Percentiles rank a stretch among this genome's conserved stretches.
Conservation (phyloP, 2,888 invertebrate genomes). For the Meta bourneti region DNA sequence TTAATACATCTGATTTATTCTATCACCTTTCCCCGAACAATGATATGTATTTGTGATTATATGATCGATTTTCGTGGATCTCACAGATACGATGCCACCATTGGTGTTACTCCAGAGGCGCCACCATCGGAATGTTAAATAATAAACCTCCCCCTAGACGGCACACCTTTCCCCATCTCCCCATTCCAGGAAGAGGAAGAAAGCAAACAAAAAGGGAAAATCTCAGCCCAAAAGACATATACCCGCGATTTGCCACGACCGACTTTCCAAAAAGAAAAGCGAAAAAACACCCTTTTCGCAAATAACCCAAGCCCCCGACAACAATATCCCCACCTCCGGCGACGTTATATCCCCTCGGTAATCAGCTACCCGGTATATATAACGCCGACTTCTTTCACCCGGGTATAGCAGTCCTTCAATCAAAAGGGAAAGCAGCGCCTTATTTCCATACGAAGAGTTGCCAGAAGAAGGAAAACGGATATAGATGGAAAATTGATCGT, state of each 20-base stretch:
- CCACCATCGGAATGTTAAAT: neutral
- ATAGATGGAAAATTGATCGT: conserved; percentile 61
- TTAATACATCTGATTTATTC: no score
- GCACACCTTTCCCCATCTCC: neutral
- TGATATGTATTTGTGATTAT: no score
- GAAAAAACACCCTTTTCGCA: neutral
- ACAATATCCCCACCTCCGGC: neutral
- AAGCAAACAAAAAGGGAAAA: neutral
- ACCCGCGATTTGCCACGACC: no score
- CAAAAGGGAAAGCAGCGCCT: neutral
- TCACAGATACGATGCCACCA: no score
- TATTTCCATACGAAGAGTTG: conserved; percentile 8
- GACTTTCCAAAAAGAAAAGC: no score
- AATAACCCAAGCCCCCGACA: neutral
- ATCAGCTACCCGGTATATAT: neutral
- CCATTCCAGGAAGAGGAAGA: neutral
- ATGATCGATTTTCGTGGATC: no score
- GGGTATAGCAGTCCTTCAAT: conserved; percentile 2
- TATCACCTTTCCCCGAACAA: no score
- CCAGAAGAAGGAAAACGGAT: conserved; percentile 14
- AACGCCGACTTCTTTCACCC: neutral
- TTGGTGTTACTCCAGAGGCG: no score
- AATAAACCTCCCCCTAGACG: neutral
- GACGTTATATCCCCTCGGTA: neutral
- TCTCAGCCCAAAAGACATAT: neutral